A percentile compares a stretch with the other conserved stretches of the same genome.
Evolutionary conservation across 2,797 vertebrate genomes (phyloP).

Genomic region (Ataeniobius toweri): DNA sequence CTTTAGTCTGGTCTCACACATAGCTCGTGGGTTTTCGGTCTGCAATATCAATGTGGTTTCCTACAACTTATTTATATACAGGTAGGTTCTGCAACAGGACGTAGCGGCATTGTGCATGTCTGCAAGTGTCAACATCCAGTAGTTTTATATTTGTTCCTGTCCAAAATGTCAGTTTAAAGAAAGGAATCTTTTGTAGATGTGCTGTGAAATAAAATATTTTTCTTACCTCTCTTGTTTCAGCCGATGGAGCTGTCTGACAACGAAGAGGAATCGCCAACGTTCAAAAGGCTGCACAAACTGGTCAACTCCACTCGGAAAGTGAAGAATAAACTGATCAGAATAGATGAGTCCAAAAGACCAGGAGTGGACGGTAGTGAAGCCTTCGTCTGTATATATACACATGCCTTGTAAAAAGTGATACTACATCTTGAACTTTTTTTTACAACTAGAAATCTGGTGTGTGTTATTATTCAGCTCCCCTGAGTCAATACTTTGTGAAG

Average conservation of each 20-base stretch:
- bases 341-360: conserved; percentile 90
- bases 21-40: background rate
- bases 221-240: conserved; percentile 65
- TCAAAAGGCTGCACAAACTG: conserved; percentile 93
- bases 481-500: background rate
- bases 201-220: background rate
- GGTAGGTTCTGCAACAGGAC: conserved; percentile 16
- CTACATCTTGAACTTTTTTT: background rate
- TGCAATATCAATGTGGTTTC: conserved; percentile 51
- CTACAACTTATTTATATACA: conserved; percentile 42
- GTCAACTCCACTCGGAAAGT: conserved; percentile 93
- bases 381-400: background rate
- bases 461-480: background rate
- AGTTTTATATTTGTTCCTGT: background rate
- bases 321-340: conserved; percentile 93
- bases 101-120: background rate
- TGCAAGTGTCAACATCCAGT: background rate
- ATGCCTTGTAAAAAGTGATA: background rate
- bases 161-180: background rate
- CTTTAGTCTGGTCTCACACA: conserved; percentile 3
- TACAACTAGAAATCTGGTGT: background rate
- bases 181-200: background rate
- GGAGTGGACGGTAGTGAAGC: conserved; percentile 84
- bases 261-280: conserved; percentile 91
- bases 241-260: conserved; percentile 92